A percentile compares a stretch with the other conserved stretches of the same genome.
phyloP scores from a whole-genome alignment of 2,113 vertebrate species.

The Eudorcas thomsonii region DNA sequence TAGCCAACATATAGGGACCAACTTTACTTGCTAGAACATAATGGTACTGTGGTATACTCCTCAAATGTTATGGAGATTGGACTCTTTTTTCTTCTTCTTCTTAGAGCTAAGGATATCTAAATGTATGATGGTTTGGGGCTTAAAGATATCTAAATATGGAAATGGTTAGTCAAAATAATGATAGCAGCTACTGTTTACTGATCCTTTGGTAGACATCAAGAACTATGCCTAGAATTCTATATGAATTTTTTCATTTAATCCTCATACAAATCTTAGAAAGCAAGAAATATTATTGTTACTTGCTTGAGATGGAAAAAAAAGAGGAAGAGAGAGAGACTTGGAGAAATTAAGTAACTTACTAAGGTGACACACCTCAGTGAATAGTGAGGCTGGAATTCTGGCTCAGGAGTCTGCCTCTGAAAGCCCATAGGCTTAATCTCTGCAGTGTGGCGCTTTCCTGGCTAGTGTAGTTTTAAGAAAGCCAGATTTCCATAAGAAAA shows the following conservation, averaged over 20 bases:
- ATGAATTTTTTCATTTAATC: neutral
- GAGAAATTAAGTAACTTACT: neutral
- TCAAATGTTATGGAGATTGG: neutral
- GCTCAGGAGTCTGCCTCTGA: neutral
- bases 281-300: neutral
- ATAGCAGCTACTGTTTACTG: neutral
- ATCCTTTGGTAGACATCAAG: neutral
- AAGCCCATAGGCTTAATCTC: neutral
- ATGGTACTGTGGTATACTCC: neutral
- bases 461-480: neutral
- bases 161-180: neutral
- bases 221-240: neutral
- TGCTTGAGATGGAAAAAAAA: neutral
- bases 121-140: neutral
- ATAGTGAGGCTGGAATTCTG: neutral
- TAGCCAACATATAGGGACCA: neutral
- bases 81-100: neutral
- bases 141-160: conserved; percentile 13
- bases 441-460: neutral
- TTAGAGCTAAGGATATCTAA: neutral
- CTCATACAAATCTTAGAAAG: neutral
- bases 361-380: neutral
- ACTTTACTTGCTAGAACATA: neutral
- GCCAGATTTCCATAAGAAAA: neutral
- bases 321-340: neutral